Percentiles rank a stretch among this genome's conserved stretches.
These are phyloP conservation scores for Homalodisca vitripennis DNA, from an alignment of 1,140 invertebrate genomes.

Conservation along the genomic window DNA sequence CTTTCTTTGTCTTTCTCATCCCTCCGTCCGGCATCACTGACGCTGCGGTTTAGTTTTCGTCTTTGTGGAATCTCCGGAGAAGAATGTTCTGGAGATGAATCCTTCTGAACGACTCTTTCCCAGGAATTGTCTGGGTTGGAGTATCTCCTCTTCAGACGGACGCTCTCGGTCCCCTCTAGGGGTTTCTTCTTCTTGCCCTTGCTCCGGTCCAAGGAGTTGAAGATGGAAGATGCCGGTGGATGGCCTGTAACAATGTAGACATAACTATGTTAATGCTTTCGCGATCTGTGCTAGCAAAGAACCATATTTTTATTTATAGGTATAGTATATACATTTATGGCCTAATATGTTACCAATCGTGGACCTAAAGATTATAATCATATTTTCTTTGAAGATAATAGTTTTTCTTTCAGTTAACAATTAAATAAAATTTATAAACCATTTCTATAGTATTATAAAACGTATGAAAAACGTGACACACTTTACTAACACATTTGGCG, in stretches of 20 bases:
- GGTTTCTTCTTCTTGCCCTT: background rate
- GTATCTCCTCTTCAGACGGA: conserved; percentile 18
- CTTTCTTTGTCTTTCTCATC: conserved; percentile 27
- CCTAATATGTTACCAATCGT: no score
- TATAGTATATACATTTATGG: no score
- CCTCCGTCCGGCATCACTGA: conserved; percentile 47
- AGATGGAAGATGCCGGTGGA: conserved; percentile 15
- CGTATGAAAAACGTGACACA: no score
- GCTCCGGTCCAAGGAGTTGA: conserved; percentile 33
- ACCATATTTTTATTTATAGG: no score
- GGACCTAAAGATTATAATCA: no score
- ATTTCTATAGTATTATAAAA: no score
- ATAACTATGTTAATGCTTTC: no score
- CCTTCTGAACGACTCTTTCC: conserved; percentile 32
- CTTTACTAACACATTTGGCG: no score
- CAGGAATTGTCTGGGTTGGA: conserved; percentile 24
- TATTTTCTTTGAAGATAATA: no score
- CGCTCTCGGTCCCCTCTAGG: background rate
- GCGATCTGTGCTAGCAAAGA: no score
- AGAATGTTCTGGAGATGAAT: conserved; percentile 51
- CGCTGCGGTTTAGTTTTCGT: conserved; percentile 42
- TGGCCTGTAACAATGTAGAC: conserved; percentile 2
- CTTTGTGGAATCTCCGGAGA: background rate
- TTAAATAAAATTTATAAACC: no score
- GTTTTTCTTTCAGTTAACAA: no score